Percentiles rank a stretch among this genome's conserved stretches.
Evolutionary conservation across 2,888 invertebrate species (phyloP).

Genomic region (Heliconius aoede): DNA sequence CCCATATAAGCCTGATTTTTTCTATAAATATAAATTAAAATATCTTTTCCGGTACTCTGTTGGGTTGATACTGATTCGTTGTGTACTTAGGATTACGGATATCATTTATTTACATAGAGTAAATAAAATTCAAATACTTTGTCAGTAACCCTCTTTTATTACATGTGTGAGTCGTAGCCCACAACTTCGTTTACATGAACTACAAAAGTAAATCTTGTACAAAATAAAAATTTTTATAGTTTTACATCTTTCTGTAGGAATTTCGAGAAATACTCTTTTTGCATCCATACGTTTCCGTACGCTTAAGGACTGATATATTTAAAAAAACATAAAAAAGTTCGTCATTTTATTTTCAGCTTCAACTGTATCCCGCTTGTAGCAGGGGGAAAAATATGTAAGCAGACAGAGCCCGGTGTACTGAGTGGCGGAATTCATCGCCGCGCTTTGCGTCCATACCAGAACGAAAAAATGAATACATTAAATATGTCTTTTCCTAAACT

Average conservation of each 20-base stretch:
- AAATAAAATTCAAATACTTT: not conserved
- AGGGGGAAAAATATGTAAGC: not conserved
- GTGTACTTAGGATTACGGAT: slow-evolving; percentile 9
- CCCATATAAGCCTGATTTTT: not conserved
- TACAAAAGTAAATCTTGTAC: no score
- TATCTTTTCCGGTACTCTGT: slow-evolving; percentile 2
- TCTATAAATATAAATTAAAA: slow-evolving; percentile 17
- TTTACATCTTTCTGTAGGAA: no score
- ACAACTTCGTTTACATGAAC: no score
- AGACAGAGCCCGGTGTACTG: not conserved
- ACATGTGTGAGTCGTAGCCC: not conserved
- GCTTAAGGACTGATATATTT: no score
- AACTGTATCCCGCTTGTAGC: not conserved
- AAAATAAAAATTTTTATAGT: no score
- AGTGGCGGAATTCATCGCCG: no score
- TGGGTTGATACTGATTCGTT: slow-evolving; percentile 9
- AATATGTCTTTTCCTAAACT: no score
- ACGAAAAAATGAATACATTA: no score
- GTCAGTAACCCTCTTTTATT: not conserved
- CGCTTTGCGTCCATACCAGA: no score
- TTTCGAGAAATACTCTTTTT: no score
- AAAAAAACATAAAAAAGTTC: no score
- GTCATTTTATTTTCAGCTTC: not conserved
- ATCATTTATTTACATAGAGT: not conserved
- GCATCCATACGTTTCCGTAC: no score